These are phyloP conservation scores for Ictidomys tridecemlineatus DNA, from an alignment of 2,113 vertebrate species.

Conservation along the genomic window DNA sequence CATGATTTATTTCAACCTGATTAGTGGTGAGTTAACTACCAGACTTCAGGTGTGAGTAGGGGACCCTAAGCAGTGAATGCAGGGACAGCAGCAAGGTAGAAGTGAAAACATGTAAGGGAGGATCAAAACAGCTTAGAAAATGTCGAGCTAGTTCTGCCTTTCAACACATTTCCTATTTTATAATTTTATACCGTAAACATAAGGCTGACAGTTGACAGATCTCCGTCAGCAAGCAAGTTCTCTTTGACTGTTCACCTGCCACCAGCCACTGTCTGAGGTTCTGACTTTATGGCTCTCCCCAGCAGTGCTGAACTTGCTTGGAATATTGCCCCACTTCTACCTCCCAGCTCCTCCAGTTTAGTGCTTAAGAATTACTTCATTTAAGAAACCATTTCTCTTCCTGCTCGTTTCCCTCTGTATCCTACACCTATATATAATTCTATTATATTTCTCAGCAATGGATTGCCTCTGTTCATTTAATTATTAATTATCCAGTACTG, in stretches of 20 bases:
- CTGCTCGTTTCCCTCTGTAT: neutral
- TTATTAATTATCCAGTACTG: neutral
- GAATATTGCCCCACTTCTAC: too few relatives aligned
- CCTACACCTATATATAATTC: neutral
- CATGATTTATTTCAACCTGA: constrained; percentile 1
- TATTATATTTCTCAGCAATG: neutral
- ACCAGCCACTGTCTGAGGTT: neutral
- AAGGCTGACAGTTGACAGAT: neutral
- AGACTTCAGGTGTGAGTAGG: neutral
- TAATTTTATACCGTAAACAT: neutral
- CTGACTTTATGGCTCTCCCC: neutral
- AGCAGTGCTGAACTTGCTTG: neutral
- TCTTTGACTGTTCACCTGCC: neutral
- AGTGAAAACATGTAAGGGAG: neutral
- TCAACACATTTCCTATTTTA: neutral
- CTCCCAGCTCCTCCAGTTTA: neutral
- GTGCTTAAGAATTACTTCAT: neutral
- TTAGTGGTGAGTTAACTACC: constrained; percentile 52
- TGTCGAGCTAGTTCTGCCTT: neutral
- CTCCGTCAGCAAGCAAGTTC: neutral
- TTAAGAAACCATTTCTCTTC: neutral
- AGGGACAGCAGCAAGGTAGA: neutral
- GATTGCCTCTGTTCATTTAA: neutral
- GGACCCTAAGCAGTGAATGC: neutral
- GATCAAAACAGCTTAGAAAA: constrained; percentile 1